Evolutionary conservation across 2,888 invertebrate species (phyloP), one percentile per base, ranked within the genome.

Genomic region (Sabatieria punctata): DNA sequence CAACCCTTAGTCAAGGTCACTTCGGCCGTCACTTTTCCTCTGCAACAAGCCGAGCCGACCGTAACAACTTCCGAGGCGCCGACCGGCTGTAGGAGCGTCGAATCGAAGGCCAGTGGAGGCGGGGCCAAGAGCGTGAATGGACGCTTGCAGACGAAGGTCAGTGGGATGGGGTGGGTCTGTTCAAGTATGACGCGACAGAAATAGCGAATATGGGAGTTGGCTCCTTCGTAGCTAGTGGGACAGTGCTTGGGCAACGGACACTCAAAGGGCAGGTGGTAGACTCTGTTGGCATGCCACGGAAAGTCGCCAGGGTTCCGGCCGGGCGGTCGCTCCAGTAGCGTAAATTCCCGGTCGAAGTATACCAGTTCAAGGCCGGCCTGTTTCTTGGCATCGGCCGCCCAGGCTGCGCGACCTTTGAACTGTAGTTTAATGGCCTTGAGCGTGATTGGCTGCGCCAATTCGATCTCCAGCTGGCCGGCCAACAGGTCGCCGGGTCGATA

Each of bases 281-380:
- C 52, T 51, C 49, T 56, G 52, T 59, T 52, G 37, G 56, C 60
- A 19, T 51, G 54, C 60, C 62, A 62, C 27, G 55, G 51, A 49
- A 62, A 61, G 48, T 62, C 57, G 8, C 60, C 60, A 3, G 60
- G 55, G 26, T 61, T 60, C 1, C 50, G 48, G 6, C 62, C 62
- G n/a, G 62, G 62, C 13, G 62, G 62, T 6, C 62, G 52, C 48
- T 62, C 62, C 44, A 62, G 49, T 19, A 62, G 49, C 18, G 59
- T 54, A 49, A 63, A 55, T 47, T 60, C 58, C 43, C 56, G 55
- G 47, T 62, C 61, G 45, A 62, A 63, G 50, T 56, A 57, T 13
- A 61, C 54, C 55, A 55, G 8, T 53, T 55, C 49, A 25, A 54
- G 38, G 25, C 51, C 47, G 38, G 40, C 48, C 6, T 35, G 44